Evolutionary conservation across 2,888 invertebrate species (phyloP).

Genomic region (Agrochola lota): DNA sequence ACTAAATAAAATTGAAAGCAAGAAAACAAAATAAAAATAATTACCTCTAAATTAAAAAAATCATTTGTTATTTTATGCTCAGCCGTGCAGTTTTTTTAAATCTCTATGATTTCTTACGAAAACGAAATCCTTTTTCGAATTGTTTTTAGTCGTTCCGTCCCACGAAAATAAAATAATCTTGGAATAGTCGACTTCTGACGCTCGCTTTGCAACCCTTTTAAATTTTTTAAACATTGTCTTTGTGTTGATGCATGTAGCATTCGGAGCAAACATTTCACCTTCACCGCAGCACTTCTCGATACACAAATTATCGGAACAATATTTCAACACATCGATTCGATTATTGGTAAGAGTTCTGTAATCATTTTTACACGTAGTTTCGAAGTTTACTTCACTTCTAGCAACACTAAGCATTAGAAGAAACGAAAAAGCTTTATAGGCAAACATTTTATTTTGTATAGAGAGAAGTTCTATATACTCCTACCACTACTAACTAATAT

Average conservation of each 20-base stretch:
- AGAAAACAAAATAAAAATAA: neutral
- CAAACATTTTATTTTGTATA: conserved; percentile 11
- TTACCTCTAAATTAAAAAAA: conserved; percentile 41
- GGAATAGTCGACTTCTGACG: conserved; percentile 1
- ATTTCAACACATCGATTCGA: conserved; percentile 8
- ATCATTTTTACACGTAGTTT: conserved; percentile 15
- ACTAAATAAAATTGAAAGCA: neutral
- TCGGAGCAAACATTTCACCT: conserved; percentile 9
- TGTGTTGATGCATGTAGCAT: neutral
- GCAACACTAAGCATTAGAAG: conserved; percentile 25
- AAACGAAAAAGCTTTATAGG: neutral
- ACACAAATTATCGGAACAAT: conserved; percentile 28
- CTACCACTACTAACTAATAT: neutral
- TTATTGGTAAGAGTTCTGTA: conserved; percentile 11
- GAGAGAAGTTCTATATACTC: neutral
- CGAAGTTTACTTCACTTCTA: conserved; percentile 24
- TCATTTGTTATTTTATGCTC: neutral
- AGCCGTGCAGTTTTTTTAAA: conserved; percentile 6
- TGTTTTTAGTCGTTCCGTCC: conserved; percentile 2
- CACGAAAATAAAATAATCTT: conserved; percentile 26
- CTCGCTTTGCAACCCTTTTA: rapidly evolving
- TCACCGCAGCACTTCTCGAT: conserved; percentile 33
- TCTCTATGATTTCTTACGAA: conserved; percentile 25
- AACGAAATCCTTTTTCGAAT: conserved; percentile 12
- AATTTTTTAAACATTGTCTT: rapidly evolving